These are phyloP conservation scores for Schizopygopsis pylzovi DNA, from an alignment of 2,797 vertebrate genomes.

Conservation along the genomic window DNA sequence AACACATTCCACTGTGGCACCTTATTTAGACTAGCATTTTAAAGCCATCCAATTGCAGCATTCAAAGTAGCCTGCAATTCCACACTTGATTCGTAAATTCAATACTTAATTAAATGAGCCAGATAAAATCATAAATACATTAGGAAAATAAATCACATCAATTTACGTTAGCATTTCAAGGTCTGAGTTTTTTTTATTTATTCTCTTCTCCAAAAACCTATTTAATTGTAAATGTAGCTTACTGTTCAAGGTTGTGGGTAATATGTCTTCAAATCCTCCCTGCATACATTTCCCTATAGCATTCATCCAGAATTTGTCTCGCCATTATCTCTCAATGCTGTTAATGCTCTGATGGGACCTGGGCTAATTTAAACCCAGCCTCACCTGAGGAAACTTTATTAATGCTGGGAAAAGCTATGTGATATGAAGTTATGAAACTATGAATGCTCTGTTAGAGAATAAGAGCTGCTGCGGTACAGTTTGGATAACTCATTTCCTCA, in stretches of 20 bases:
- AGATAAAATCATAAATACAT: conserved; percentile 62
- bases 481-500: background rate
- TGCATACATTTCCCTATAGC: conserved; percentile 49
- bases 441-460: conserved; percentile 6
- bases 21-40: conserved; percentile 56
- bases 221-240: conserved; percentile 61
- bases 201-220: conserved; percentile 50
- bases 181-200: conserved; percentile 19
- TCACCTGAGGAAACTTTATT: conserved; percentile 26
- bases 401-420: background rate
- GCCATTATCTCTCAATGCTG: conserved; percentile 23
- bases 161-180: conserved; percentile 60
- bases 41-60: conserved; percentile 53
- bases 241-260: conserved; percentile 54
- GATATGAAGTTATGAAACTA: conserved; percentile 14
- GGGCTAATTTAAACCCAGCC: conserved; percentile 26
- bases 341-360: conserved; percentile 37
- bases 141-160: conserved; percentile 59
- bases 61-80: conserved; percentile 54
- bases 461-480: background rate
- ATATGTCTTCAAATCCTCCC: conserved; percentile 53
- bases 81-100: conserved; percentile 60
- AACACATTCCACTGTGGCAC: conserved; percentile 48
- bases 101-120: conserved; percentile 64
- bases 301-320: conserved; percentile 41